These are phyloP conservation scores for Phoronis australis DNA, from an alignment of 2,888 invertebrate genomes.

Conservation along the genomic window DNA sequence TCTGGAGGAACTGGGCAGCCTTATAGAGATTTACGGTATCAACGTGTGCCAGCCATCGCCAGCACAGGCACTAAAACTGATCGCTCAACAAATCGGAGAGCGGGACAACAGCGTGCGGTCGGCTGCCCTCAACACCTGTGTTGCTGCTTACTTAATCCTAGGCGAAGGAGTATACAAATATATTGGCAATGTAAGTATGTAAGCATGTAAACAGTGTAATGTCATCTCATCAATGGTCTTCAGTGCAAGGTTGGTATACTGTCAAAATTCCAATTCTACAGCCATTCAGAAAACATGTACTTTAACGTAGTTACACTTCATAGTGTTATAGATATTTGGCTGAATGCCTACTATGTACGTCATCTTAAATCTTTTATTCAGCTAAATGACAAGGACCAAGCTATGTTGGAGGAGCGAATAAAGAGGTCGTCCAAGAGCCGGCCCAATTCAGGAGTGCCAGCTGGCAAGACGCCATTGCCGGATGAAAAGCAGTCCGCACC, in stretches of 20 bases:
- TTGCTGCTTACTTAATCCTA: conserved; percentile 81
- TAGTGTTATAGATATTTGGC: no score
- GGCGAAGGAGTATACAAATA: conserved; percentile 86
- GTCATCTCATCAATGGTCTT: no score
- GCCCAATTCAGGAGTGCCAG: conserved; percentile 5
- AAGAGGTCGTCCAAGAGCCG: conserved; percentile 66
- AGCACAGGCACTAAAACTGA: conserved; percentile 73
- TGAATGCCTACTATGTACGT: not conserved
- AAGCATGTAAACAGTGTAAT: no score
- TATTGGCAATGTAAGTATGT: conserved; percentile 76
- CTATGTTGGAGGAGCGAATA: conserved; percentile 90
- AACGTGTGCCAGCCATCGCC: conserved; percentile 77
- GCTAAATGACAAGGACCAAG: conserved; percentile 91
- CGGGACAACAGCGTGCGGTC: conserved; percentile 92
- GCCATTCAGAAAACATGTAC: no score
- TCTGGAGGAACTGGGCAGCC: conserved; percentile 79
- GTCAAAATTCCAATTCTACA: no score
- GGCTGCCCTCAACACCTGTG: conserved; percentile 89
- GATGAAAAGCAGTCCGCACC: conserved; percentile 27
- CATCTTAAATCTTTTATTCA: conserved; percentile 44
- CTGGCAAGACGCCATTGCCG: conserved; percentile 52
- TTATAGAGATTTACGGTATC: conserved; percentile 81
- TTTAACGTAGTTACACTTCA: no score
- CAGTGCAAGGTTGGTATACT: no score
- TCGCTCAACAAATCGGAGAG: conserved; percentile 92